These are phyloP conservation scores for Labrus mixtus DNA, from an alignment of 2,113 vertebrate species.

Conservation along the genomic window DNA sequence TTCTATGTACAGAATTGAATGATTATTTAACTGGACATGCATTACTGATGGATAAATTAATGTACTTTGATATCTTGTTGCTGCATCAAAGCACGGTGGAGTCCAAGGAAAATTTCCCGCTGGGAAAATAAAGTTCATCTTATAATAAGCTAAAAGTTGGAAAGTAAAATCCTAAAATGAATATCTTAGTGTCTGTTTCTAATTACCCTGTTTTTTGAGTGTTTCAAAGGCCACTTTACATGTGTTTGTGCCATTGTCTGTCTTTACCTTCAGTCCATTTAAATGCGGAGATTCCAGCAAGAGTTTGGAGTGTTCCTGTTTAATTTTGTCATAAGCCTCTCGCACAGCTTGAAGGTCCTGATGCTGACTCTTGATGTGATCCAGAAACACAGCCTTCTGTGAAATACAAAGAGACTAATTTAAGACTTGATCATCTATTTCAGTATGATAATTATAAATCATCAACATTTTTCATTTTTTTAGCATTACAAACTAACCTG, in stretches of 20 bases:
- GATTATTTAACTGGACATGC: too few species aligned
- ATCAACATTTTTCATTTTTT: neutral
- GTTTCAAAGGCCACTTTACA: neutral
- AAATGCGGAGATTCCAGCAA: slow-evolving; percentile 58
- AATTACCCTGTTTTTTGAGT: too few species aligned
- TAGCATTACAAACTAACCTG: neutral
- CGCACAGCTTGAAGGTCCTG: slow-evolving; percentile 78
- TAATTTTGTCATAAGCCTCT: slow-evolving; percentile 71
- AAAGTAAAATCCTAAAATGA: too few species aligned
- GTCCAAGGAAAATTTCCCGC: too few species aligned
- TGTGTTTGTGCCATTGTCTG: neutral
- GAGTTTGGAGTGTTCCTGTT: slow-evolving; percentile 68
- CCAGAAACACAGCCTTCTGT: slow-evolving; percentile 81
- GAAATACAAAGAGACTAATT: slow-evolving; percentile 45
- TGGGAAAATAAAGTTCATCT: too few species aligned
- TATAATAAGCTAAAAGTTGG: too few species aligned
- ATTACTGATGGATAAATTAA: too few species aligned
- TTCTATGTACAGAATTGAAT: too few species aligned
- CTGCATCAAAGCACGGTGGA: too few species aligned
- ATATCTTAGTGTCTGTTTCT: too few species aligned
- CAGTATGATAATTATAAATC: neutral
- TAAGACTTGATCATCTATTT: neutral
- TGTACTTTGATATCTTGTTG: too few species aligned
- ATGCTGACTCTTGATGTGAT: slow-evolving; percentile 76
- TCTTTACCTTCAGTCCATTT: slow-evolving; percentile 73